Conservation (phyloP, 2,113 vertebrate species). For the Cyanistes caeruleus region DNA sequence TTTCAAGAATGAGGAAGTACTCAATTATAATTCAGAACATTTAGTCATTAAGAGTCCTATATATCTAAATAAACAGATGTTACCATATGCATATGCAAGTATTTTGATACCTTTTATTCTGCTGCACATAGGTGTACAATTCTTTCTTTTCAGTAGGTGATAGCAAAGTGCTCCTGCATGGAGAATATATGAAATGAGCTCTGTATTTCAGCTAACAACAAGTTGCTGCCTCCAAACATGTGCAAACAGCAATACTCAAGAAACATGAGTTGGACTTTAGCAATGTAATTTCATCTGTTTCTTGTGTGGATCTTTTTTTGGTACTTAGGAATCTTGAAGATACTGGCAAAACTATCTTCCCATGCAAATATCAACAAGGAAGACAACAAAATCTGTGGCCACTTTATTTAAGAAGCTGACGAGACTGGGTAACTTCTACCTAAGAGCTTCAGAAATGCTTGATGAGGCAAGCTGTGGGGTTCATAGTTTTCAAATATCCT, state of each 20-base stretch:
- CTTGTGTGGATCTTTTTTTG: not conserved
- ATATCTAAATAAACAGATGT: not conserved
- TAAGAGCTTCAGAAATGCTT: not conserved
- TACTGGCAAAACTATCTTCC: not conserved
- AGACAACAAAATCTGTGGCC: not conserved
- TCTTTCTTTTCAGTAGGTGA: not conserved
- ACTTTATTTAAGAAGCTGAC: not conserved
- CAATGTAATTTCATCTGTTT: constrained; percentile 3
- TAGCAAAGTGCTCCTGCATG: not conserved
- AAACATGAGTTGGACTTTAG: not conserved
- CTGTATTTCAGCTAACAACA: not conserved
- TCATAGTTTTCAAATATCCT: not conserved
- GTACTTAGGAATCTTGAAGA: not conserved
- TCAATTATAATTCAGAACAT: not conserved
- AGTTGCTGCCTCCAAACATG: not conserved
- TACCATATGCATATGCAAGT: not conserved
- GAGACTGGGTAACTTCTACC: not conserved
- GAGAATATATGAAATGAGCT: not conserved
- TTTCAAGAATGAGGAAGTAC: not conserved
- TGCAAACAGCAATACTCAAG: not conserved
- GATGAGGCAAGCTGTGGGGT: not conserved
- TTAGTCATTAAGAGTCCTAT: not conserved
- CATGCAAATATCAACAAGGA: not conserved
- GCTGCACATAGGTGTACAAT: not conserved
- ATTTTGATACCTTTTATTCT: not conserved